phyloP scores from a whole-genome alignment of 2,888 invertebrate genomes.

The Leptopterna dolabrata region DNA sequence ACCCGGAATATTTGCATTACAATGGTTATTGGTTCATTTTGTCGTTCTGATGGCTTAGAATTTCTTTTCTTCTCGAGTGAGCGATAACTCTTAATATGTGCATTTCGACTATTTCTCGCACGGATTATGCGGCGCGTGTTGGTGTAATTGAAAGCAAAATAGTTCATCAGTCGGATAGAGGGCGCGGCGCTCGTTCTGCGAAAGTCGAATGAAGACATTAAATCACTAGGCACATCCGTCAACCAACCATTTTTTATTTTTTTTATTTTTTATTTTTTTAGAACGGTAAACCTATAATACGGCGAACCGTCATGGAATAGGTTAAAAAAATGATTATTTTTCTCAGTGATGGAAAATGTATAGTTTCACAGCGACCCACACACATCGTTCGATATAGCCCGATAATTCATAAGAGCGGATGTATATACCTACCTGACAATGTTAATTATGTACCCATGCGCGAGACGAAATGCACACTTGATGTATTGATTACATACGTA shows the following conservation, averaged over 20 bases:
- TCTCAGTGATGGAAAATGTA: neutral
- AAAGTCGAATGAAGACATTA: conserved; percentile 20
- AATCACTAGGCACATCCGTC: neutral
- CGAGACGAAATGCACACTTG: no score
- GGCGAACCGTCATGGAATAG: neutral
- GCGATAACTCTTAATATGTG: neutral
- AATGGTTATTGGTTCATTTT: conserved; percentile 53
- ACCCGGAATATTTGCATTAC: conserved; percentile 45
- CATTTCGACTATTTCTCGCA: conserved; percentile 28
- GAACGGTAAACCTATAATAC: neutral
- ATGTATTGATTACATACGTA: no score
- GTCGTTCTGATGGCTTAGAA: neutral
- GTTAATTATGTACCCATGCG: no score
- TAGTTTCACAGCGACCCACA: neutral
- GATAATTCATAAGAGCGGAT: no score
- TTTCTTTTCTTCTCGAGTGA: neutral
- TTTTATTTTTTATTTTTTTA: no score
- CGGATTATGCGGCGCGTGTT: conserved; percentile 35
- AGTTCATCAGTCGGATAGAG: neutral
- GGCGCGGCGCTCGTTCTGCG: neutral
- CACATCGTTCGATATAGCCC: neutral
- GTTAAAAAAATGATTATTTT: no score
- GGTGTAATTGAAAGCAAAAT: conserved; percentile 46
- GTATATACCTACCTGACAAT: no score
- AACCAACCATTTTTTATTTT: neutral